Base-by-base conservation (phyloP, 2,113 vertebrate genomes). In the Campylorhamphus procurvoides region DNA sequence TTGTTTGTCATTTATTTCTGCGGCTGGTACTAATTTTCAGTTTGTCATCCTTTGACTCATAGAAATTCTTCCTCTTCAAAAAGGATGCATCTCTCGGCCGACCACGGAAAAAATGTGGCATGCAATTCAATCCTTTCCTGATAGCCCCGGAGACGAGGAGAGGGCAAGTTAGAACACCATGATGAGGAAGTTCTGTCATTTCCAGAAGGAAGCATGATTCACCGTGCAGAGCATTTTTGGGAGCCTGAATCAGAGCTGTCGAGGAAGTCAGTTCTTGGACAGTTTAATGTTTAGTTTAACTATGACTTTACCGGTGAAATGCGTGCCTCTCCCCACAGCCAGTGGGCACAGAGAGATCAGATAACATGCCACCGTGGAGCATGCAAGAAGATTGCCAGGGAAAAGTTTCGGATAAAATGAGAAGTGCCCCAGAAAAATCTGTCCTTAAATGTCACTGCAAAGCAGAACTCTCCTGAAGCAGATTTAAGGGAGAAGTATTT, bases 141-240 rank as follows among this genome's bases (percentile, higher is more conserved):
- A 98, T 97, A 98, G 94, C 89, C 96, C 84, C 28, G 86, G 98
- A 97, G 95, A 96, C 93, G 55, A 96, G 98, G 96, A 97, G 94
- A 89, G 97, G 81, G 93, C 90, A 84, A 97, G 96, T 97, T 97
- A 96, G 95, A 97, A 97, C 94, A 98, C 95, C 91, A 92, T 97
- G 94, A 95, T 95, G 96, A 97, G 98, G 98, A 98, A 98, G 97
- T 97, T 96, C 96, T 97, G 97, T 98, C 97, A 98, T 98, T 98
- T 98, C 97, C 98, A 98, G 95, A 98, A 98, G 98, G 98, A 98
- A 98, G 94, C 87, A 86, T 98, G 98, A 98, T 92, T 98, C 98
- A 98, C 89, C 8, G 27, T 18, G 47, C 89, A 86, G 73, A 71
- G 96, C 97, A 98, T 98, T 98, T 98, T 97, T 92, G 93, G 96